phyloP scores from a whole-genome alignment of 2,888 invertebrate genomes.

The Meliscaeva auricollis region DNA sequence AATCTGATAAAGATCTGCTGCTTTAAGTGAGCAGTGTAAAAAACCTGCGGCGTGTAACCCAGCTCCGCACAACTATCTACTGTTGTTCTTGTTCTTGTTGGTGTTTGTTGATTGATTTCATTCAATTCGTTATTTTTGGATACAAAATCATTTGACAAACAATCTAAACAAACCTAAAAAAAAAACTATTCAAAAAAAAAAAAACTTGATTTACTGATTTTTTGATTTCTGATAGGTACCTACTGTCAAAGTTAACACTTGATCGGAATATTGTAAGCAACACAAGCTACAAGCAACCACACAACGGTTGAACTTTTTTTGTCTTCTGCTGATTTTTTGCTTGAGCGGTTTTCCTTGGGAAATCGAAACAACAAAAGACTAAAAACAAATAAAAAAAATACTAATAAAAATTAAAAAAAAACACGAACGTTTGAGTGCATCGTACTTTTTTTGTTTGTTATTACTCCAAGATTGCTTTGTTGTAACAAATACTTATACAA shows the following conservation, averaged over 20 bases:
- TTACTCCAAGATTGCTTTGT: background rate
- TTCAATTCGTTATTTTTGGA: background rate
- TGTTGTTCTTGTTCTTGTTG: constrained; percentile 15
- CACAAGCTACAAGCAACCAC: background rate
- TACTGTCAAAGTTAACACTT: constrained; percentile 10
- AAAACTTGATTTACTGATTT: background rate
- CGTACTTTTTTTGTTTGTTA: background rate
- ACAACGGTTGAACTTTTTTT: constrained; percentile 9
- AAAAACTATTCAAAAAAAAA: background rate
- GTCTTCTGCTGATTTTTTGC: background rate
- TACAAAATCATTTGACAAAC: constrained; percentile 17
- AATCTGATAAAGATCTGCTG: constrained; percentile 8
- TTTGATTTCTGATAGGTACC: background rate
- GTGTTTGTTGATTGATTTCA: constrained; percentile 18
- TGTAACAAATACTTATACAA: background rate
- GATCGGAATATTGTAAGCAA: constrained; percentile 4
- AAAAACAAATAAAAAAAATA: background rate
- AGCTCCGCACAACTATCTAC: background rate
- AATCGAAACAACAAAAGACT: constrained; percentile 2
- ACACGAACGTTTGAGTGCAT: background rate
- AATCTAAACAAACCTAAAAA: background rate
- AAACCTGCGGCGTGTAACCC: background rate
- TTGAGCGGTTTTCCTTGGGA: background rate
- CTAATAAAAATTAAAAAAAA: background rate
- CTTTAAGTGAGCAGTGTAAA: constrained; percentile 8